Percentiles rank a stretch among this genome's conserved stretches.
phyloP scores from a whole-genome alignment of 2,888 invertebrate species.

The Ferdinandea cuprea region DNA sequence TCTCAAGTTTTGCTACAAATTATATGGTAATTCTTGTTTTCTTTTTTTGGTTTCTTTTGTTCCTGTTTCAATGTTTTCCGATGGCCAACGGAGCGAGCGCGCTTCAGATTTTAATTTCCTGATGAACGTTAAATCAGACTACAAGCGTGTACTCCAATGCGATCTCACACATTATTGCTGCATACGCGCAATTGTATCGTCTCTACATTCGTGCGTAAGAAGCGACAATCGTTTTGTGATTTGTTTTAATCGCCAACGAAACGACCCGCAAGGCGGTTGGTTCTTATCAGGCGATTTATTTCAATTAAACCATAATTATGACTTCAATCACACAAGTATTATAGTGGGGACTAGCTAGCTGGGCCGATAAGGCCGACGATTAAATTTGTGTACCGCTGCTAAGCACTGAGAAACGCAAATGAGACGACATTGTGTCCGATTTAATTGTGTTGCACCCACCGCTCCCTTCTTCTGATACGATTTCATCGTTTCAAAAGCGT shows the following conservation, averaged over 20 bases:
- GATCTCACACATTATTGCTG: conserved; percentile 18
- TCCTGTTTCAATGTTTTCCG: conserved; percentile 7
- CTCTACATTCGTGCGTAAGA: conserved; percentile 34
- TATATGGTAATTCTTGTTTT: conserved; percentile 30
- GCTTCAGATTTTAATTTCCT: conserved; percentile 11
- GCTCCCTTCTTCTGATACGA: too few relatives aligned
- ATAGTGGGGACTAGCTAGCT: conserved; percentile 41
- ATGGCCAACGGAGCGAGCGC: conserved; percentile 22
- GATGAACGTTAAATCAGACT: conserved; percentile 33
- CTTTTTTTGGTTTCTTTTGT: neutral
- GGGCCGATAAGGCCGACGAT: conserved; percentile 51
- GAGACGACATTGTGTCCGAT: conserved; percentile 59
- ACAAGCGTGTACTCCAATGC: neutral
- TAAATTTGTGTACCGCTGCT: conserved; percentile 60
- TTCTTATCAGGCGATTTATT: conserved; percentile 71
- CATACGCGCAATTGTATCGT: neutral
- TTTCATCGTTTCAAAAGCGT: conserved; percentile 10
- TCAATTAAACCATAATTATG: conserved; percentile 74
- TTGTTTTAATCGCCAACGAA: conserved; percentile 49
- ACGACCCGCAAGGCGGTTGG: conserved; percentile 23
- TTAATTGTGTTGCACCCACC: conserved; percentile 25
- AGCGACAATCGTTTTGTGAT: conserved; percentile 43
- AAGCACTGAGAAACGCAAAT: conserved; percentile 68
- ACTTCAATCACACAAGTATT: conserved; percentile 66
- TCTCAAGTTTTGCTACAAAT: conserved; percentile 54